A percentile compares a stretch with the other conserved stretches of the same genome.
phyloP scores from a whole-genome alignment of 2,113 vertebrate species.

The Asarcornis scutulata region DNA sequence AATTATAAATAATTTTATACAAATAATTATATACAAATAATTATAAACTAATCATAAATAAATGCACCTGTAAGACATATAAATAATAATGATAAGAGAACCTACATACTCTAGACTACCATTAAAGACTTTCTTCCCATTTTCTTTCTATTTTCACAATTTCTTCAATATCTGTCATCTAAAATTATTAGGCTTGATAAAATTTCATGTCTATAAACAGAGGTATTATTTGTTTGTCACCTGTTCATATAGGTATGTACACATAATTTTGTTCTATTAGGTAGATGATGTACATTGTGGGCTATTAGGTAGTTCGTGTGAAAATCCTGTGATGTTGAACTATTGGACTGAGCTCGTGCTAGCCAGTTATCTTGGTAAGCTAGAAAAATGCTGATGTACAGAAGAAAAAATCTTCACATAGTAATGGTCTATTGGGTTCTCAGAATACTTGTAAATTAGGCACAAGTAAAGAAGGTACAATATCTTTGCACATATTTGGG shows the following conservation, averaged over 20 bases:
- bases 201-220: too few relatives aligned
- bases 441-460: neutral
- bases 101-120: neutral
- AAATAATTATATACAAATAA: neutral
- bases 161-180: neutral
- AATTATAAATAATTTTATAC: neutral
- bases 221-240: neutral
- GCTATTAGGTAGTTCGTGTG: neutral
- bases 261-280: neutral
- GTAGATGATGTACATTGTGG: neutral
- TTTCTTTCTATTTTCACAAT: neutral
- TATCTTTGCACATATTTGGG: neutral
- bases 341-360: neutral
- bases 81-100: neutral
- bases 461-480: neutral
- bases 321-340: neutral
- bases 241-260: neutral
- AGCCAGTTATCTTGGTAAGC: neutral
- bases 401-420: neutral
- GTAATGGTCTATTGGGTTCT: neutral
- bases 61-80: neutral
- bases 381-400: neutral
- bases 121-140: neutral
- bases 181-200: neutral
- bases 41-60: neutral